Conservation (phyloP, 1,140 invertebrate species). For the Panulirus ornatus region DNA sequence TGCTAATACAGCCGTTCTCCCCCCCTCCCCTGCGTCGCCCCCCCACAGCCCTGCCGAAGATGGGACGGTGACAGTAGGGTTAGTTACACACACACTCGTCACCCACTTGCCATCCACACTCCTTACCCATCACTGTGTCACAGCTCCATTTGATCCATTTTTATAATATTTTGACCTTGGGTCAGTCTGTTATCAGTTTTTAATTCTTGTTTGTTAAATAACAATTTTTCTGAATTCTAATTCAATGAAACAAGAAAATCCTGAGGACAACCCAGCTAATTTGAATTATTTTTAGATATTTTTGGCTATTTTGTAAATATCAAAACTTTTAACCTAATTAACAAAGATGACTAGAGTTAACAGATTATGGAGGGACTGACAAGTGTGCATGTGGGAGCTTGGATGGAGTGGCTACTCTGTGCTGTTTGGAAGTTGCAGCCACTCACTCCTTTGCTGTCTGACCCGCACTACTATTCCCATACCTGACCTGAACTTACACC, state of each 20-base stretch:
- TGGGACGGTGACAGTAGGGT: conserved; percentile 75
- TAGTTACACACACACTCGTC: conserved; percentile 72
- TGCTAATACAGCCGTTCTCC: conserved; percentile 64
- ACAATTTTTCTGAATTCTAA: not conserved
- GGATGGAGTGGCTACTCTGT: conserved; percentile 51
- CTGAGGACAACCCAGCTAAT: not conserved
- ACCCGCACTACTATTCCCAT: conserved; percentile 48
- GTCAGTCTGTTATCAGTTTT: not conserved
- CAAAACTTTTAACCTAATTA: too few species aligned
- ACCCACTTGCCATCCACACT: conserved; percentile 32
- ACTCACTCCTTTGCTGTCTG: conserved; percentile 51
- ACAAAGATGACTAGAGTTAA: not conserved
- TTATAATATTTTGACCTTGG: not conserved
- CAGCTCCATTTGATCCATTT: not conserved
- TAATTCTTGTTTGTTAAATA: not conserved
- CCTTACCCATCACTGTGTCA: conserved; percentile 1
- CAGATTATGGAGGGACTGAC: not conserved
- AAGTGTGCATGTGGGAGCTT: conserved; percentile 11
- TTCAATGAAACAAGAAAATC: not conserved
- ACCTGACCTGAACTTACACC: conserved; percentile 8
- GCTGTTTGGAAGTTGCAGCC: conserved; percentile 60
- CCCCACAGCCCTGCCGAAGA: conserved; percentile 73
- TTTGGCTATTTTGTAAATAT: too few species aligned
- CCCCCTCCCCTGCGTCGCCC: conserved; percentile 44
- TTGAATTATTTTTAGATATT: not conserved